phyloP scores from a whole-genome alignment of 1,140 invertebrate genomes.

The Drosophila pandora region DNA sequence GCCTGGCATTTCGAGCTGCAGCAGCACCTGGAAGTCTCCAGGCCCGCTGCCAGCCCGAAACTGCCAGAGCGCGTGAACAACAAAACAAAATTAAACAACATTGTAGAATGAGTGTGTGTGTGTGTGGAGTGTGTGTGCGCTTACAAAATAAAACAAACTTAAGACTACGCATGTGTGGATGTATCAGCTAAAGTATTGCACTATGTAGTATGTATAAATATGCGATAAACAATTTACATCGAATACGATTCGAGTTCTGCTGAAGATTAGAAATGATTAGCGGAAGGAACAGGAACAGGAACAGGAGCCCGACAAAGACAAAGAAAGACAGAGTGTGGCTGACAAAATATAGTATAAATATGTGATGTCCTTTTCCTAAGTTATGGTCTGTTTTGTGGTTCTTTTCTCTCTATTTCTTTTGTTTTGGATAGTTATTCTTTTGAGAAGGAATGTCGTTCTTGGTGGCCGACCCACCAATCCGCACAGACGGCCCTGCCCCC shows the following conservation, averaged over 20 bases:
- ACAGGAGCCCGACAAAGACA: constrained; percentile 24
- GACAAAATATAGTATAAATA: constrained; percentile 32
- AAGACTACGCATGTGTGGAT: constrained; percentile 43
- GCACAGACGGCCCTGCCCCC: constrained; percentile 43
- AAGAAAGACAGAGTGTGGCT: constrained; percentile 20
- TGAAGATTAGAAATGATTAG: constrained; percentile 31
- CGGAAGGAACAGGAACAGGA: constrained; percentile 16
- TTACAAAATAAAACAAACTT: constrained; percentile 71
- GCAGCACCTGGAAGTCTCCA: constrained; percentile 66
- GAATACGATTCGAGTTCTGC: constrained; percentile 37
- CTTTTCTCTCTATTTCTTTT: constrained; percentile 1
- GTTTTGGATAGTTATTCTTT: constrained; percentile 38
- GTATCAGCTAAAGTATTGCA: constrained; percentile 73
- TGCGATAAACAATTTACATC: constrained; percentile 76
- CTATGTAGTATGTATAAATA: constrained; percentile 66
- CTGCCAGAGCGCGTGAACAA: constrained; percentile 46
- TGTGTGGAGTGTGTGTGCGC: constrained; percentile 33
- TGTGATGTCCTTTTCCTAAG: constrained; percentile 23
- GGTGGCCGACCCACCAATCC: constrained; percentile 29
- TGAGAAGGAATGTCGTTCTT: constrained; percentile 46
- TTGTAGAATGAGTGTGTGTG: constrained; percentile 47
- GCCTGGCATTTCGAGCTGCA: constrained; percentile 49
- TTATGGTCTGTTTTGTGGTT: constrained; percentile 7
- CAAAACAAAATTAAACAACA: constrained; percentile 58
- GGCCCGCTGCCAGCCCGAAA: constrained; percentile 52